Evolutionary conservation across 2,797 vertebrate species (phyloP), one percentile per base, ranked within the genome.

Genomic region (Pogoniulus pusillus): DNA sequence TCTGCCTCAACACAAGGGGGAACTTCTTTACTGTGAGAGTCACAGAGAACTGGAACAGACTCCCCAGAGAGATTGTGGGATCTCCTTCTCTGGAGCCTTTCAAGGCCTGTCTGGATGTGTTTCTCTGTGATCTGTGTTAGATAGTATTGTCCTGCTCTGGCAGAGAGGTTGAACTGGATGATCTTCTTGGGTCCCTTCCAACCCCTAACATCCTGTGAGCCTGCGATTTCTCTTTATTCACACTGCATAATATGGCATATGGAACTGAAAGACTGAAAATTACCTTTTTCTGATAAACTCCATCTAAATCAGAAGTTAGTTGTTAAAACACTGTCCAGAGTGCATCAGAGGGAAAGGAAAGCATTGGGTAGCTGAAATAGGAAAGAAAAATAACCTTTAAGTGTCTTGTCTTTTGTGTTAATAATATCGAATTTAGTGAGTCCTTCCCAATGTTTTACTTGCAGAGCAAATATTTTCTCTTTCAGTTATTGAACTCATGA

Each of bases 381-480:
- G 73, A 87, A 92, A 69, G 82, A 85, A 89, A 93, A 92, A 60
- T 93, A 92, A 93, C 91, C 71, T 95, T 95, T 96, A 87, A 92
- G 77, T 92, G 89, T 93, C 94, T 95, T 93, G 74, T 86, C 89
- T 94, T 89, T 89, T 91, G 93, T 95, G 93, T 95, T 95, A 96
- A 95, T 96, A 93, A 93, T 89, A 95, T 93, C 1, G 82, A 96
- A 95, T 91, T 89, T 82, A 95, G 68, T 94, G 89, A 96, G 91
- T 95, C 87, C 92, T 93, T 95, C 82, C 85, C 87, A 86, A 93
- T 84, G 94, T 95, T 96, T 94, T 95, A 90, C 89, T 94, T 95
- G 85, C 81, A 94, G 91, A 86, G 83, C 83, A 95, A 96, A 96
- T 95, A 95, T 95, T 96, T 96, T 95, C 89, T 92, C 85, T 92